Percentiles rank a stretch among this genome's conserved stretches.
Conservation (phyloP, 2,113 vertebrate genomes). For the Pyrgilauda ruficollis region DNA sequence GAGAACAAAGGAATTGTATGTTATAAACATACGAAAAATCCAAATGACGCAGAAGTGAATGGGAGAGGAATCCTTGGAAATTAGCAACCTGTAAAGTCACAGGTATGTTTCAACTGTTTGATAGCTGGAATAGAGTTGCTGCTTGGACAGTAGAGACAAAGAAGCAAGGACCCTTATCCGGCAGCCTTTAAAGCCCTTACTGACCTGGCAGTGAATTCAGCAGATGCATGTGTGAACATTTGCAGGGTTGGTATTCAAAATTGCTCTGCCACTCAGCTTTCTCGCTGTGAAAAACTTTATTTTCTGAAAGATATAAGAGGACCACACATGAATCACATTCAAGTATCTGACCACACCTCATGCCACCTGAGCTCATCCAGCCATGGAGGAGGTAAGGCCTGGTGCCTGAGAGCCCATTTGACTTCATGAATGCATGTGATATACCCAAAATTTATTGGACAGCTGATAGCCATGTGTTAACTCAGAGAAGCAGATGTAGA, state of each 20-base stretch:
- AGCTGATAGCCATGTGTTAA: background rate
- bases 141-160: background rate
- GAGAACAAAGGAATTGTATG: conserved; percentile 38
- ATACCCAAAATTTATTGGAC: background rate
- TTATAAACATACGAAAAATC: background rate
- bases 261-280: background rate
- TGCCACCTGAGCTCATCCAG: background rate
- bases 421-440: background rate
- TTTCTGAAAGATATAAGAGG: background rate
- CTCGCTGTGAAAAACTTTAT: background rate
- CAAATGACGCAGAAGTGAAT: background rate
- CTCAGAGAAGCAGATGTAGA: background rate
- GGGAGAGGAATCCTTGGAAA: background rate
- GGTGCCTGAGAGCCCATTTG: background rate
- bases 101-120: background rate
- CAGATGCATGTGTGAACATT: background rate
- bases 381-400: background rate
- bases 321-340: accelerated
- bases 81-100: background rate
- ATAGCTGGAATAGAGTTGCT: background rate
- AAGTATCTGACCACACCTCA: background rate
- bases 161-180: background rate
- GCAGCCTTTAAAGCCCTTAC: background rate
- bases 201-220: background rate
- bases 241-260: background rate